phyloP scores from a whole-genome alignment of 1,140 invertebrate genomes.

The Leguminivora glycinivorella region DNA sequence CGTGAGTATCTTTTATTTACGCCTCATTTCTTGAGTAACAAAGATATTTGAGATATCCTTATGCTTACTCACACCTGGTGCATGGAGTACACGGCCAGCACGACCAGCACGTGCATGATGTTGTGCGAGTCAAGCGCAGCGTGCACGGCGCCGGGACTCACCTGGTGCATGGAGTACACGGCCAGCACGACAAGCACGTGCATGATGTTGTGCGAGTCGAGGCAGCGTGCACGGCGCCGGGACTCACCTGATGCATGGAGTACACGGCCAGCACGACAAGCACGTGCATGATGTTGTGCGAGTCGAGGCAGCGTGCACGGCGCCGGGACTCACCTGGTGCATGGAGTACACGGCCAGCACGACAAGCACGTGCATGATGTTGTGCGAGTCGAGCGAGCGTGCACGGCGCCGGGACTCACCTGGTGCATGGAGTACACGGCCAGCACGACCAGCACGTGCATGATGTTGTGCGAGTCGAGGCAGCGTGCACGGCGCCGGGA shows the following conservation, averaged over 20 bases:
- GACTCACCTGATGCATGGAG: slow-evolving; percentile 83
- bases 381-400: slow-evolving; percentile 94
- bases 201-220: slow-evolving; percentile 97
- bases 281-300: too few relatives aligned
- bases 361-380: slow-evolving; percentile 95
- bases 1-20: not conserved
- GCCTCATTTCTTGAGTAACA: not conserved
- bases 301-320: too few relatives aligned
- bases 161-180: slow-evolving; percentile 92
- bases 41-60: too few relatives aligned
- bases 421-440: slow-evolving; percentile 82
- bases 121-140: too few relatives aligned
- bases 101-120: too few relatives aligned
- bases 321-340: slow-evolving; percentile 83
- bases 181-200: slow-evolving; percentile 92
- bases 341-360: slow-evolving; percentile 92
- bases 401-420: slow-evolving; percentile 91
- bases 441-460: too few relatives aligned
- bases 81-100: too few relatives aligned
- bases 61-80: too few relatives aligned
- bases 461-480: too few relatives aligned
- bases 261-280: too few relatives aligned
- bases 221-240: slow-evolving; percentile 88
- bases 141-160: too few relatives aligned
- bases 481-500: too few relatives aligned